phyloP scores from a whole-genome alignment of 2,797 vertebrate genomes.

The Distichodus sexfasciatus region DNA sequence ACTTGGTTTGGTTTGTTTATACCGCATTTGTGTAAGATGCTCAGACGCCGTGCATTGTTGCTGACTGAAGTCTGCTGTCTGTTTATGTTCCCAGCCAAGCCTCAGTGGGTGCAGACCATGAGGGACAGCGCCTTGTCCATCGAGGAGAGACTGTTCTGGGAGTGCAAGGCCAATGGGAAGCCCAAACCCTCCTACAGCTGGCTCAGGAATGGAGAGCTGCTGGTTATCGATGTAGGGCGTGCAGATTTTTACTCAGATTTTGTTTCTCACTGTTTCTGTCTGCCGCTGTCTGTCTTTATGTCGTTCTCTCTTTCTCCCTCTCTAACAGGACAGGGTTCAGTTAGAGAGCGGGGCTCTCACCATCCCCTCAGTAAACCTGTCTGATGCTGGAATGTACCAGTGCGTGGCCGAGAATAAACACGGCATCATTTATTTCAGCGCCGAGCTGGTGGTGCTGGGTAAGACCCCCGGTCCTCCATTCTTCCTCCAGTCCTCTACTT shows the following conservation, averaged over 20 bases:
- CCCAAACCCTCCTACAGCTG: slow-evolving; percentile 91
- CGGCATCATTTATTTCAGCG: slow-evolving; percentile 87
- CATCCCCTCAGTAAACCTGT: slow-evolving; percentile 83
- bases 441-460: slow-evolving; percentile 92
- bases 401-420: slow-evolving; percentile 97
- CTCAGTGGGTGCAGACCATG: slow-evolving; percentile 90
- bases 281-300: background rate
- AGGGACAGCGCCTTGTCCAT: slow-evolving; percentile 83
- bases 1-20: too few species aligned
- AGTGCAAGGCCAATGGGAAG: slow-evolving; percentile 88
- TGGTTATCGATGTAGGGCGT: slow-evolving; percentile 81
- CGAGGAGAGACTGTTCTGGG: slow-evolving; percentile 86
- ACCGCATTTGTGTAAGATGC: too few species aligned
- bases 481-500: slow-evolving; percentile 54
- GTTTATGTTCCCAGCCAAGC: slow-evolving; percentile 77
- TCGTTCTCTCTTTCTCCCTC: slow-evolving; percentile 52
- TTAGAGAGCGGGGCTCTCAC: slow-evolving; percentile 89
- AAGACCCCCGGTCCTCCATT: slow-evolving; percentile 60
- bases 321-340: slow-evolving; percentile 85
- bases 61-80: background rate
- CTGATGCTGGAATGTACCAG: slow-evolving; percentile 93
- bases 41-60: too few species aligned
- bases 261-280: slow-evolving; percentile 45
- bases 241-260: too few species aligned
- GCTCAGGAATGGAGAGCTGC: slow-evolving; percentile 87